Base-by-base conservation (phyloP, 2,888 invertebrate genomes). In the Zhuqinia jingwanae region DNA sequence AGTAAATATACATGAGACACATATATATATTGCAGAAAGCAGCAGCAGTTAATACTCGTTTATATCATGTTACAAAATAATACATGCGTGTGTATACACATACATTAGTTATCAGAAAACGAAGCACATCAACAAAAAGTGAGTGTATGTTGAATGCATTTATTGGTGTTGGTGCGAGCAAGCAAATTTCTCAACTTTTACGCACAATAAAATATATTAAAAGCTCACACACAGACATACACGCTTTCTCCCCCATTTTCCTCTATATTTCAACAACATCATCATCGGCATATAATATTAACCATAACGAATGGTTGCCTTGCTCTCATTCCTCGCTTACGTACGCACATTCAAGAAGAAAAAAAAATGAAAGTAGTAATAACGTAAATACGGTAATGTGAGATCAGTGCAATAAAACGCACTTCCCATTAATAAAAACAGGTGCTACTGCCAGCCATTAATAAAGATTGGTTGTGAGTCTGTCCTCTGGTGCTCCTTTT, bases 371-470 rank as follows among this genome's bases (percentile, higher is more conserved):
- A 73, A n/a, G 30, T 50, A n/a, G 47, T 30, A 50, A 50, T 68
- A 45, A 63, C 20, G 25, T 47, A 36, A 79, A 56, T 17, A 65
- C 50, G 56, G 63, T 77, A 82, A 82, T 87, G 82, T 81, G 86
- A 58, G 81, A 81, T 58, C 68, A 65, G 30, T 77, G 82, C 81
- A 87, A 87, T 87, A 87, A 87, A 87, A 87, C 86, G 86, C 86
- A 87, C 86, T 87, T 87, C 77, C 85, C 82, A 68, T 87, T 87
- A 87, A 81, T 81, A 87, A 77, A 82, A n/a, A n/a, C n/a, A n/a
- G n/a, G n/a, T n/a, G n/a, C n/a, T n/a, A n/a, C n/a, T 82, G 86
- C 81, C 78, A 45, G 85, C 85, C 70, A 73, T 70, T 73, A 36
- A 36, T 6, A 36, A 36, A 36, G 36, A 6, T 36, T 36, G 3